A percentile compares a stretch with the other conserved stretches of the same genome.
phyloP scores from a whole-genome alignment of 2,888 invertebrate species.

The Norana najaformis region DNA sequence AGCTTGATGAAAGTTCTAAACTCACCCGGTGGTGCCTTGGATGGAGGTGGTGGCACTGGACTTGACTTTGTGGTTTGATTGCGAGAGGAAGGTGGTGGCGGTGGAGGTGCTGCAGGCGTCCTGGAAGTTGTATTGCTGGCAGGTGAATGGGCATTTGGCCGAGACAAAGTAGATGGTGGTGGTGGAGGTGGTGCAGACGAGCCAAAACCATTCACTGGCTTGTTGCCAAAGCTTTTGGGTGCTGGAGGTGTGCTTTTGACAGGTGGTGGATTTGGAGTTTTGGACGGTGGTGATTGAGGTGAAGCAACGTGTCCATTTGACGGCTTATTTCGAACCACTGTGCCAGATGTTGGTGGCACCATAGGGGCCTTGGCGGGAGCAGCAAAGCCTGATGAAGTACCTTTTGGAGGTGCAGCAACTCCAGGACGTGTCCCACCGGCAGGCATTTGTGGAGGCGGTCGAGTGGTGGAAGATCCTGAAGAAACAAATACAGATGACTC shows the following conservation, averaged over 20 bases:
- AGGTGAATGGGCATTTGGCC: neutral
- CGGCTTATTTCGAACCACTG: neutral
- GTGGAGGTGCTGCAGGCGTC: neutral
- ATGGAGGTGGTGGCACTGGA: neutral
- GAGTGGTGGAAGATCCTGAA: neutral
- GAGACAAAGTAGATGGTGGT: neutral
- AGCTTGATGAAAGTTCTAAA: neutral
- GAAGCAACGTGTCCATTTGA: neutral
- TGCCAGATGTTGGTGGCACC: neutral
- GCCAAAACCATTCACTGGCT: neutral
- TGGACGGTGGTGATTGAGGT: too few relatives aligned
- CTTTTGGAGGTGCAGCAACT: too few relatives aligned
- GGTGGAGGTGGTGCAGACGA: neutral
- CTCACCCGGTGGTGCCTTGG: conserved; percentile 1
- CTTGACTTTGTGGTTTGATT: neutral
- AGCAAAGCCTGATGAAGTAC: neutral
- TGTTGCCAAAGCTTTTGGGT: neutral
- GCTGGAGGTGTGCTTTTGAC: neutral
- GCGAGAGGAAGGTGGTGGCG: neutral
- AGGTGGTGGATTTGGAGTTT: too few relatives aligned
- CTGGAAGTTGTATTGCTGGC: neutral
- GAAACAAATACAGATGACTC: neutral
- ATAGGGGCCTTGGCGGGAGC: neutral
- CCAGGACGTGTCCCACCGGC: neutral
- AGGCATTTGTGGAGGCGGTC: neutral